phyloP scores from a whole-genome alignment of 2,888 invertebrate species.

The Drosophila flavopinicola region DNA sequence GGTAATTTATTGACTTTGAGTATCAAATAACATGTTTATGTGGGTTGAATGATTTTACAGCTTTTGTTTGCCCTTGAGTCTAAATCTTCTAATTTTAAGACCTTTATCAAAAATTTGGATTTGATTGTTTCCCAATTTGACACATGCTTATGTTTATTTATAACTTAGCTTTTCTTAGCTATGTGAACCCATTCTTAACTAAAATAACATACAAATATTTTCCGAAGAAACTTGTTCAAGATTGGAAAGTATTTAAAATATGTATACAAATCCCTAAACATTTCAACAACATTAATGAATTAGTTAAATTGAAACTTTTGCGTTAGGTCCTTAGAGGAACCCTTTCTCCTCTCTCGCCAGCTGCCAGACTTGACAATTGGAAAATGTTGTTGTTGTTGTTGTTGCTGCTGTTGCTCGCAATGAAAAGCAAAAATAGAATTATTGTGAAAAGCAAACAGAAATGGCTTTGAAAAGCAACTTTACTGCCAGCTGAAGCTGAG shows the following conservation, averaged over 20 bases:
- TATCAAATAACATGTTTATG: too few species aligned
- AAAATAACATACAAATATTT: conserved; percentile 18
- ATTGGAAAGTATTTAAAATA: neutral
- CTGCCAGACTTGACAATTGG: conserved; percentile 32
- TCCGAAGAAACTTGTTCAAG: neutral
- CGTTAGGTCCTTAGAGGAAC: conserved; percentile 25
- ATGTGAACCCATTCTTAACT: conserved; percentile 4
- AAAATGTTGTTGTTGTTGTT: conserved; percentile 11
- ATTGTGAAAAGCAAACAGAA: conserved; percentile 44
- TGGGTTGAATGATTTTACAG: too few species aligned
- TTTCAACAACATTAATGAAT: conserved; percentile 62
- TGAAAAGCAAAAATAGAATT: conserved; percentile 45
- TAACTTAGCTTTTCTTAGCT: neutral
- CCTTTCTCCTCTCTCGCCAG: neutral
- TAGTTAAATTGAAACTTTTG: conserved; percentile 64
- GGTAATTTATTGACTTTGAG: too few species aligned
- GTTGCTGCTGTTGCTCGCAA: neutral
- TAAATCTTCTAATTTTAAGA: too few species aligned
- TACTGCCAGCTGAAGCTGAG: neutral
- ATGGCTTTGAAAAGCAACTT: conserved; percentile 11
- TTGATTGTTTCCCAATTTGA: neutral
- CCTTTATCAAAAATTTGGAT: too few species aligned
- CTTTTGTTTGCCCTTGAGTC: too few species aligned
- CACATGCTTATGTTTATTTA: neutral
- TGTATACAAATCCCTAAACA: conserved; percentile 26